Conservation (phyloP, 2,888 invertebrate genomes). For the Tethea ocularis region DNA sequence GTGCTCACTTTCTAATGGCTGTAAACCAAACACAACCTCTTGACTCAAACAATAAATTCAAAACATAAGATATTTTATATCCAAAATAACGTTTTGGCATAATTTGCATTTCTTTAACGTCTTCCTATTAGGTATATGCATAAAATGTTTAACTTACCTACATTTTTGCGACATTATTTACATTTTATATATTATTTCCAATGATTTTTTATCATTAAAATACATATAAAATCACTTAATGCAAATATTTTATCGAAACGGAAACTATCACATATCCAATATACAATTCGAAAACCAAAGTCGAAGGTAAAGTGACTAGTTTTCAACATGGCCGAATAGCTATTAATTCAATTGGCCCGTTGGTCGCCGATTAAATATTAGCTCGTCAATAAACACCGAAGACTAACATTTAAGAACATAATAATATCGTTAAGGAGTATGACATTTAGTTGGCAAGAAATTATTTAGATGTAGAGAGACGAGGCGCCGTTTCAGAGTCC, state of each 20-base stretch:
- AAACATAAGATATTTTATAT: constrained; percentile 21
- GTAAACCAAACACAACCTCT: constrained; percentile 35
- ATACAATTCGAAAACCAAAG: constrained; percentile 38
- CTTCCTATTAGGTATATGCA: constrained; percentile 29
- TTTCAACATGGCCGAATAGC: constrained; percentile 42
- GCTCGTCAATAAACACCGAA: constrained; percentile 25
- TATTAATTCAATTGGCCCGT: constrained; percentile 21
- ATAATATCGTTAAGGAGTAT: constrained; percentile 44
- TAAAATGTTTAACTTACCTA: constrained; percentile 37
- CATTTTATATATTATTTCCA: constrained; percentile 37
- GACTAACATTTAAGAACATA: constrained; percentile 28
- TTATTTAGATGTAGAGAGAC: constrained; percentile 63
- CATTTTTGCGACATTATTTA: constrained; percentile 44
- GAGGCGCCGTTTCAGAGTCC: constrained; percentile 41
- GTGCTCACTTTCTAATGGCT: constrained; percentile 41
- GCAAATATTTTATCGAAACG: constrained; percentile 42
- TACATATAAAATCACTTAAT: constrained; percentile 40
- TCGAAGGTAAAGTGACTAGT: constrained; percentile 57
- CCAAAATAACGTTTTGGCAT: constrained; percentile 35
- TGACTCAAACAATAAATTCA: constrained; percentile 34
- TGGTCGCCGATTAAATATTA: constrained; percentile 22
- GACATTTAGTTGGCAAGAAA: constrained; percentile 72
- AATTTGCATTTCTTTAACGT: constrained; percentile 32
- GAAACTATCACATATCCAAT: constrained; percentile 43
- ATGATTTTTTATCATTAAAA: constrained; percentile 24